Conservation (phyloP, 2,888 invertebrate genomes). For the Apamea epomidion region DNA sequence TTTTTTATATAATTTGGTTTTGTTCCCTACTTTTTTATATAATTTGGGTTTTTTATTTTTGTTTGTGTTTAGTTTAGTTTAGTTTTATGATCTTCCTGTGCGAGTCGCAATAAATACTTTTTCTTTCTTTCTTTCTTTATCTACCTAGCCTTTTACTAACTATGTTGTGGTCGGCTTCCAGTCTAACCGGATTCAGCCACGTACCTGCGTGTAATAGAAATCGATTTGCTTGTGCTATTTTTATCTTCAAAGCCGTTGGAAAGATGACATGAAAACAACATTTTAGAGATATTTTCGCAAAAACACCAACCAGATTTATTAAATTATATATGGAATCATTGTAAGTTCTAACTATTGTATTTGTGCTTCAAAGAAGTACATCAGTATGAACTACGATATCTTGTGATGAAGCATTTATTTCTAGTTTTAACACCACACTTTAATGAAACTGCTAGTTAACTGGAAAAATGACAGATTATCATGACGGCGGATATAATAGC, state of each 20-base stretch:
- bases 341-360: neutral
- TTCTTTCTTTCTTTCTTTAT: too few species aligned
- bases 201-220: conserved; percentile 12
- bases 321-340: neutral
- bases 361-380: neutral
- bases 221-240: conserved; percentile 13
- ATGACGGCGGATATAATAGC: neutral
- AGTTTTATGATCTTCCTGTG: too few species aligned
- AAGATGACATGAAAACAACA: neutral
- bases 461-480: neutral
- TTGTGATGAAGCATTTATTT: neutral
- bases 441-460: neutral
- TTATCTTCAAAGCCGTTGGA: neutral
- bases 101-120: too few species aligned
- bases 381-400: neutral
- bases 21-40: too few species aligned
- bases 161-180: too few species aligned
- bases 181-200: too few species aligned
- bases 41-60: too few species aligned
- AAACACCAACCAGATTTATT: too few species aligned
- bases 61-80: too few species aligned
- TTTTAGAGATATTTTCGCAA: neutral
- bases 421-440: neutral
- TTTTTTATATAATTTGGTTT: too few species aligned
- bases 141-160: too few species aligned